Percentiles rank a stretch among this genome's conserved stretches.
Conservation (phyloP, 2,113 vertebrate species). For the Carassius carassius region DNA sequence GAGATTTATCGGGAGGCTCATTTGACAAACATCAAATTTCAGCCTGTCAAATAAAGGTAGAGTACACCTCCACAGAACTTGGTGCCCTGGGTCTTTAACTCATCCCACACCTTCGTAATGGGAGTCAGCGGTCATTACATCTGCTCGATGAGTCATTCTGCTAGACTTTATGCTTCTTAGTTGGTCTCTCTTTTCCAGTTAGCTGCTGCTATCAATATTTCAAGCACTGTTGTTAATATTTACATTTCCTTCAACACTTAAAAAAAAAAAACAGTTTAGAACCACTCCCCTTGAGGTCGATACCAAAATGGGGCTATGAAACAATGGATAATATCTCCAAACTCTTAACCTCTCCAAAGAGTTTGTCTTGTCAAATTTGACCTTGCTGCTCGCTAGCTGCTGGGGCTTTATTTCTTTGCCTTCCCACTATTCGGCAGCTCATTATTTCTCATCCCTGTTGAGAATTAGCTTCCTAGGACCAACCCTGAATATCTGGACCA, state of each 20-base stretch:
- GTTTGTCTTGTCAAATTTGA: conserved; percentile 23
- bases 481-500: conserved; percentile 63
- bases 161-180: conserved; percentile 49
- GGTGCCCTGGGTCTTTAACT: conserved; percentile 59
- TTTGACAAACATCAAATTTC: conserved; percentile 68
- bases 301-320: conserved; percentile 17
- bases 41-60: conserved; percentile 66
- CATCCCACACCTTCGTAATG: conserved; percentile 70
- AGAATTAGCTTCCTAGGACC: conserved; percentile 65
- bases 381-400: conserved; percentile 20
- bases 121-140: conserved; percentile 71
- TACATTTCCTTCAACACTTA: not conserved
- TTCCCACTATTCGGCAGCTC: conserved; percentile 15
- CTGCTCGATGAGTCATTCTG: conserved; percentile 68
- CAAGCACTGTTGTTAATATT: conserved; percentile 7
- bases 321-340: conserved; percentile 15
- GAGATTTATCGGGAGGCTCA: conserved; percentile 53
- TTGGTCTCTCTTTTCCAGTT: conserved; percentile 1
- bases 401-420: conserved; percentile 3
- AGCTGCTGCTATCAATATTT: conserved; percentile 17
- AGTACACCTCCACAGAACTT: conserved; percentile 58
- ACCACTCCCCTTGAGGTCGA: not conserved
- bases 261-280: not conserved
- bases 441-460: conserved; percentile 54
- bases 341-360: conserved; percentile 7